Evolutionary conservation across 2,797 vertebrate genomes (phyloP).

Genomic region (Amblyopsis hoosieri): DNA sequence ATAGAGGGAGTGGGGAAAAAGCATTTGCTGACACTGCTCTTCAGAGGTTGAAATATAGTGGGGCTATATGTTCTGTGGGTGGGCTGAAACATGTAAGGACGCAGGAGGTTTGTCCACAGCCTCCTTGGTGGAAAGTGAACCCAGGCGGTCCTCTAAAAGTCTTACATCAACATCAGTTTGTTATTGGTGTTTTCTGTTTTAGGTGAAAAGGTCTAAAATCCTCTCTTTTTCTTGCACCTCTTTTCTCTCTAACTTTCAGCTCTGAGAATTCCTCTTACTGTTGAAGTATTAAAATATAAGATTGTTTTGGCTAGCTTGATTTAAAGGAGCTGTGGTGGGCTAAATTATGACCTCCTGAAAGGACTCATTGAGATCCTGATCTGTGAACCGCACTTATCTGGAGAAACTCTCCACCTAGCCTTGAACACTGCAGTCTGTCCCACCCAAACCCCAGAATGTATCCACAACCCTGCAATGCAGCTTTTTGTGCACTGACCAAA

Average conservation of each 20-base stretch:
- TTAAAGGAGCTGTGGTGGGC: constrained; percentile 64
- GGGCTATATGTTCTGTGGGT: constrained; percentile 67
- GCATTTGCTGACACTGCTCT: constrained; percentile 55
- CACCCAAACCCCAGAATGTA: constrained; percentile 14
- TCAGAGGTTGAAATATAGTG: constrained; percentile 42
- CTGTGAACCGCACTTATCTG: constrained; percentile 48
- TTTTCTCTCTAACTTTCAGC: constrained; percentile 3
- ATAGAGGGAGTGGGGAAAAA: constrained; percentile 1
- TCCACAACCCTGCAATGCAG: constrained; percentile 8
- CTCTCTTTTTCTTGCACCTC: not conserved
- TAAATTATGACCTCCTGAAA: constrained; percentile 67
- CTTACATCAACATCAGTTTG: constrained; percentile 67
- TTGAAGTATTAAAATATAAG: constrained; percentile 27
- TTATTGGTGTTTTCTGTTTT: constrained; percentile 73
- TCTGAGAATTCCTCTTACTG: not conserved
- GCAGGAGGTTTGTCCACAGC: constrained; percentile 47
- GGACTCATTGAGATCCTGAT: constrained; percentile 57
- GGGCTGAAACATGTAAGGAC: constrained; percentile 48
- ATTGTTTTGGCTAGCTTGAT: constrained; percentile 47
- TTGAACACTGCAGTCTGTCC: constrained; percentile 14
- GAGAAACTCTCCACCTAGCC: constrained; percentile 27
- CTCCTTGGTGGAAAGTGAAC: constrained; percentile 57
- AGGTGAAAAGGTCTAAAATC: constrained; percentile 46
- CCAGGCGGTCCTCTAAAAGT: constrained; percentile 60
- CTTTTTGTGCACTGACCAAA: not conserved